phyloP scores from a whole-genome alignment of 2,797 vertebrate species.

The Argentina silus region DNA sequence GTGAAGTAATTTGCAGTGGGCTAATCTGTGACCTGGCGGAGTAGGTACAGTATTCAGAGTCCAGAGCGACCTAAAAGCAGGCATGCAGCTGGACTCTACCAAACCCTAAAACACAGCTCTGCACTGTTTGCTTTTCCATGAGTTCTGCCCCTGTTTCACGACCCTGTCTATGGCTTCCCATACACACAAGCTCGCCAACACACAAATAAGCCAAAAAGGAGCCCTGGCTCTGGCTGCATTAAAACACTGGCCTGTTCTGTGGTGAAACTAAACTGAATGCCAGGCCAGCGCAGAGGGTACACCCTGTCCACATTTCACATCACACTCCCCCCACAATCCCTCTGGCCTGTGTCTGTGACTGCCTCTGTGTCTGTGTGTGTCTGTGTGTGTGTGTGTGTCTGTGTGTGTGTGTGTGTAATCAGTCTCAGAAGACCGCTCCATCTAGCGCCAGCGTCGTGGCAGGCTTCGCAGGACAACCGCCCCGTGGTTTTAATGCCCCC shows the following conservation, averaged over 20 bases:
- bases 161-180: conserved; percentile 63
- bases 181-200: conserved; percentile 49
- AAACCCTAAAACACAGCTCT: conserved; percentile 36
- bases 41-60: conserved; percentile 36
- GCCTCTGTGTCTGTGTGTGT: neutral
- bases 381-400: neutral
- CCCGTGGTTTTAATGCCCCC: neutral
- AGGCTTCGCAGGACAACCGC: neutral
- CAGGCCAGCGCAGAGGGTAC: conserved; percentile 53
- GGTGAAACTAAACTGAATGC: conserved; percentile 37
- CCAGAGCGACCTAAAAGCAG: conserved; percentile 30
- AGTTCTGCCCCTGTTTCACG: conserved; percentile 50
- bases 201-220: conserved; percentile 46
- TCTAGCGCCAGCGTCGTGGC: conserved; percentile 22
- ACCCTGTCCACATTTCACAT: conserved; percentile 56
- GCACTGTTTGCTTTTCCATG: conserved; percentile 66
- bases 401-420: neutral
- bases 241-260: conserved; percentile 67
- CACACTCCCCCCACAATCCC: conserved; percentile 43
- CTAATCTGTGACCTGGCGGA: conserved; percentile 16
- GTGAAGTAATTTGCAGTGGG: conserved; percentile 29
- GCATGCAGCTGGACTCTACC: conserved; percentile 49
- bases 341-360: conserved; percentile 15
- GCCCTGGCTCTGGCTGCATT: conserved; percentile 39
- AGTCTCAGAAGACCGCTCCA: neutral